Evolutionary conservation across 2,113 vertebrate species (phyloP).

Genomic region (Xenopus tropicalis): DNA sequence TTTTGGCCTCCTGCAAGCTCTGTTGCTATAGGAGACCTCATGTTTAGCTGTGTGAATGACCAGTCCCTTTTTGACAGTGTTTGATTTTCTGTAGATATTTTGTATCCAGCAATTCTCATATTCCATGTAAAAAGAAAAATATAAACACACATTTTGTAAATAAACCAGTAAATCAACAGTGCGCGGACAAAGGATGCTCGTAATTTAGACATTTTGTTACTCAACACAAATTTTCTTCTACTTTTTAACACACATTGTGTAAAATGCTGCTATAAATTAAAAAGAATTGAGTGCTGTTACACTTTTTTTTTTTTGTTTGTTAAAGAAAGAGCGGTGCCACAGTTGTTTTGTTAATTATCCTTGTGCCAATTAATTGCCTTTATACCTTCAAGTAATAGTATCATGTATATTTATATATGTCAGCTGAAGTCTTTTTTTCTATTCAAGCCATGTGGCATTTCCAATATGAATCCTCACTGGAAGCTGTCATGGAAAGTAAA

Average conservation of each 20-base stretch:
- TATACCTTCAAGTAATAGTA: slow-evolving; percentile 43
- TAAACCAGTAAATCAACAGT: slow-evolving; percentile 59
- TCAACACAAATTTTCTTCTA: slow-evolving; percentile 60
- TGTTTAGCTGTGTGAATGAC: too few species aligned
- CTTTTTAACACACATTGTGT: slow-evolving; percentile 65
- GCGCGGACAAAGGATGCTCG: slow-evolving; percentile 64
- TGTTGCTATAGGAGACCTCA: too few species aligned
- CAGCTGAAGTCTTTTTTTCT: neutral
- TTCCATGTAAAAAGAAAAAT: slow-evolving; percentile 16
- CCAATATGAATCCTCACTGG: too few species aligned
- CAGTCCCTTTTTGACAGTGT: too few species aligned
- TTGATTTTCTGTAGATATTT: neutral
- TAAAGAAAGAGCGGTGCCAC: slow-evolving; percentile 57
- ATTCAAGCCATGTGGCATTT: neutral
- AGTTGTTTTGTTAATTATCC: slow-evolving; percentile 53
- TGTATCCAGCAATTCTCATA: slow-evolving; percentile 16
- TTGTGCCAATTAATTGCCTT: slow-evolving; percentile 63
- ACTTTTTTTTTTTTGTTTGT: slow-evolving; percentile 58
- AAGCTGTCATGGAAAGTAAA: too few species aligned
- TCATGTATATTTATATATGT: slow-evolving; percentile 8
- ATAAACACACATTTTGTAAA: slow-evolving; percentile 59
- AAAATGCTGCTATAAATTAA: slow-evolving; percentile 72
- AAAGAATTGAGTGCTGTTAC: slow-evolving; percentile 63
- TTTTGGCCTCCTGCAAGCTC: too few species aligned
- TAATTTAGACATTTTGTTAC: slow-evolving; percentile 67